Evolutionary conservation across 2,113 vertebrate species (phyloP).

Genomic region (Varanus salvator): DNA sequence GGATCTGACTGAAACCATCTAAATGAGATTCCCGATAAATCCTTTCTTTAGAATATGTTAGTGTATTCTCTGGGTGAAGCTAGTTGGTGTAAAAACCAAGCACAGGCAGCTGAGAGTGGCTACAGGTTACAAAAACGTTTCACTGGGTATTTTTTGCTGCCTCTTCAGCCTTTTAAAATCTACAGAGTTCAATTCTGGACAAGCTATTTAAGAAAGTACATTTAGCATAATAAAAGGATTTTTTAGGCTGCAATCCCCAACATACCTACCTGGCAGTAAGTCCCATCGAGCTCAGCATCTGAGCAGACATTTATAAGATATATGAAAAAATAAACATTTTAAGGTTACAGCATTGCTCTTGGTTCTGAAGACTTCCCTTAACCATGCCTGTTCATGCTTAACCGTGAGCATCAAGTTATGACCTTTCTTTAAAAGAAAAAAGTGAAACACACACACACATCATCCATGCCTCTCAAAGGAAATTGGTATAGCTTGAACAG

Average conservation of each 20-base stretch:
- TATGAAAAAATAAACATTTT: neutral
- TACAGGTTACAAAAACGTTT: rapidly evolving
- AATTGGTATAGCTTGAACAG: too few species aligned
- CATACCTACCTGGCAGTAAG: too few species aligned
- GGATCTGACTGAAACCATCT: slow-evolving; percentile 34
- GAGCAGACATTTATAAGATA: too few species aligned
- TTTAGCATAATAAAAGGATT: neutral
- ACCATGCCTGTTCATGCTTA: neutral
- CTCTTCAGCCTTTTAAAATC: slow-evolving; percentile 12
- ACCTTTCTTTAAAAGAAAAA: neutral
- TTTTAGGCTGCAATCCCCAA: too few species aligned
- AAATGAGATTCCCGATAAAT: slow-evolving; percentile 32
- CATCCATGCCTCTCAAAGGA: neutral
- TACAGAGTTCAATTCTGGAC: slow-evolving; percentile 15
- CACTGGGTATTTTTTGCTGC: neutral
- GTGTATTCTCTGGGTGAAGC: rapidly evolving
- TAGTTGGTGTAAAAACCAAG: slow-evolving; percentile 14
- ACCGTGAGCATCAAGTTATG: neutral
- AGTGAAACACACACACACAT: too few species aligned
- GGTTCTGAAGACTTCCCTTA: neutral
- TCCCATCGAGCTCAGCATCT: too few species aligned
- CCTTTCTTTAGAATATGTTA: slow-evolving; percentile 37
- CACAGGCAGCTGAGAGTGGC: neutral
- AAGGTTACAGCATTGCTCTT: neutral
- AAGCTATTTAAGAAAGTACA: neutral